Evolutionary conservation across 2,797 vertebrate genomes (phyloP), one percentile per base, ranked within the genome.

Genomic region (Sorex maritimensis): DNA sequence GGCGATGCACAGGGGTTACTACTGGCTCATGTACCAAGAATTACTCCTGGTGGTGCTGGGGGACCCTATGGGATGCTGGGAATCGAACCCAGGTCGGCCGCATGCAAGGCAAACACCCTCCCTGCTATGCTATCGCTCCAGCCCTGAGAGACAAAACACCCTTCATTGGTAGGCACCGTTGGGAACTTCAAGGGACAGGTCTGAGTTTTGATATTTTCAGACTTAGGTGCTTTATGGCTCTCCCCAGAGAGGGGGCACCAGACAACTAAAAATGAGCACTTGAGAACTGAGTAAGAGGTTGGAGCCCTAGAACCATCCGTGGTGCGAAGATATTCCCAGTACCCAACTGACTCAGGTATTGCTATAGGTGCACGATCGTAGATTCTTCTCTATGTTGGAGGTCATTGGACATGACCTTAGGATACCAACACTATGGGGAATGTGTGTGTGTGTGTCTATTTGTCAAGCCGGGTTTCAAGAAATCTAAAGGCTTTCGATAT

Each of bases 221-320:
- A 34, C 34, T 34, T 34, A 34, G 34, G 34, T 34, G 1, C 34
- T 34, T 34, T 63, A n/a, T n/a, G 12, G 7, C 44, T 77, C 13
- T 67, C 8, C 5, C 26, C 49, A 24, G 75, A 74, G 6, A 95
- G 95, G 77, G 84, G 87, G 80, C 88, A 88, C 90, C 77, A 95
- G 69, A 94, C 30, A n/a, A 63, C 75, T 30, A 74, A 83, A 63
- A 81, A 91, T 61, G 38, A 67, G 28, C 8, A 4, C 10, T 24
- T 26, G 5, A 15, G 23, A 78, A 8, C 3, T 44, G 44, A 30
- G 12, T 19, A 0, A 19, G 26, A 5, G 15, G 6, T 4, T 41
- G 2, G 17, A 5, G 44, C n/a, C 2, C 0, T 0, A 74, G 72
- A 80, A 41, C 86, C 96, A 71, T 92, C 90, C 80, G 0, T 58